Conservation (phyloP, 2,888 invertebrate genomes). For the Coleophora flavipennella region DNA sequence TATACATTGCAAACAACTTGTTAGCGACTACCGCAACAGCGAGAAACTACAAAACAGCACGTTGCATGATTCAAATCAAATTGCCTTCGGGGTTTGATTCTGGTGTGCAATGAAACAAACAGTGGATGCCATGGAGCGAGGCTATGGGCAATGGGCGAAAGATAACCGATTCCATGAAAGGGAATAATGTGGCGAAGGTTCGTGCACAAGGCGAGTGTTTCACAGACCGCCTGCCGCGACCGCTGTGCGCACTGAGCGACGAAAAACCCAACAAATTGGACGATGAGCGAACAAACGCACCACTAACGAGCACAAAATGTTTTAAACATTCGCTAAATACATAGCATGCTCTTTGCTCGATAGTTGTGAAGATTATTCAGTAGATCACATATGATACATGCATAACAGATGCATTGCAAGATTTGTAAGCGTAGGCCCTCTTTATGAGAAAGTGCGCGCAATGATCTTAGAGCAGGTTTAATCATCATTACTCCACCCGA, state of each 20-base stretch:
- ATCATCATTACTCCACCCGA: too few species aligned
- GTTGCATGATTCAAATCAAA: too few species aligned
- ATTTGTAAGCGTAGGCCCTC: too few species aligned
- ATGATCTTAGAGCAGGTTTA: too few species aligned
- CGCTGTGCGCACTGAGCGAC: constrained; percentile 23
- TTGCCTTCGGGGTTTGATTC: too few species aligned
- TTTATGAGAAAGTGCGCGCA: too few species aligned
- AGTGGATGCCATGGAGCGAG: constrained; percentile 7
- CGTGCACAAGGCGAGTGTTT: constrained; percentile 45
- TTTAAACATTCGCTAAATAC: constrained; percentile 33
- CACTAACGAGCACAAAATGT: constrained; percentile 38
- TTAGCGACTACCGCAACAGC: constrained; percentile 19
- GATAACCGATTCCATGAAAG: constrained; percentile 52
- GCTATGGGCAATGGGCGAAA: constrained; percentile 19
- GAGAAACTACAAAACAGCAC: too few species aligned
- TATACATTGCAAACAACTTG: constrained; percentile 27
- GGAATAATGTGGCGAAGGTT: constrained; percentile 31
- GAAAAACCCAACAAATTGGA: constrained; percentile 54
- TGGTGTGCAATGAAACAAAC: not conserved
- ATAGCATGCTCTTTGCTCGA: constrained; percentile 11
- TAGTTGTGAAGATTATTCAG: too few species aligned
- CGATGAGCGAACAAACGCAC: constrained; percentile 15
- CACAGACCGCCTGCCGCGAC: constrained; percentile 47
- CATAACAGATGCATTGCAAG: too few species aligned
- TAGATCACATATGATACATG: too few species aligned